A percentile compares a stretch with the other conserved stretches of the same genome.
Conservation (phyloP, 2,113 vertebrate genomes). For the Balaenoptera acutorostrata region DNA sequence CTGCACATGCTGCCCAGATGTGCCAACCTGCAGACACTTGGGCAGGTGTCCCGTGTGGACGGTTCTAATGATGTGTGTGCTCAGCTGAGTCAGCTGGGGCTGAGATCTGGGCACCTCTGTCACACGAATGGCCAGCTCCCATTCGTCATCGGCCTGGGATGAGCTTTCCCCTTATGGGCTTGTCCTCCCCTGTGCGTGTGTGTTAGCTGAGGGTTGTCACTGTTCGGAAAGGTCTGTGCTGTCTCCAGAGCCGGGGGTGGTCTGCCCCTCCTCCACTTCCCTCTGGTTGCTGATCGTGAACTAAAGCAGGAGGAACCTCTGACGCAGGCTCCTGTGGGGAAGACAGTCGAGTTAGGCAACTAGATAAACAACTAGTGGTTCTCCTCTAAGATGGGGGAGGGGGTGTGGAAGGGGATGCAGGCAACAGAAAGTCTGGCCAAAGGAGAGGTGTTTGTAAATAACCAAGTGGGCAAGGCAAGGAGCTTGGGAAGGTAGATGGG, state of each 20-base stretch:
- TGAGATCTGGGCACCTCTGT: conserved; percentile 5
- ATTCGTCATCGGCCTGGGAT: background rate
- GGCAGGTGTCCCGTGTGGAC: background rate
- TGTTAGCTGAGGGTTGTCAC: background rate
- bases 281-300: background rate
- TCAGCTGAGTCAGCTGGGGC: background rate
- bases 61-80: background rate
- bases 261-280: background rate
- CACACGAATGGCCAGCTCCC: background rate
- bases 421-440: background rate
- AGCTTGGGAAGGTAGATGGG: background rate
- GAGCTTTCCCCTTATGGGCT: background rate
- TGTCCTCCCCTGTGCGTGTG: background rate
- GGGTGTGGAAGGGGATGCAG: background rate
- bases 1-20: background rate
- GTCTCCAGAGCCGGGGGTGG: background rate
- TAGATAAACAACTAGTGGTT: background rate
- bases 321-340: background rate
- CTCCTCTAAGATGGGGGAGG: background rate
- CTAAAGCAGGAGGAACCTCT: background rate
- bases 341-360: background rate
- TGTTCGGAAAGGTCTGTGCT: background rate
- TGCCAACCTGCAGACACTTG: background rate
- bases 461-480: background rate
- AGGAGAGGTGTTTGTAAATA: background rate